These are phyloP conservation scores for Oreotrochilus melanogaster DNA, from an alignment of 2,113 vertebrate genomes.

Conservation along the genomic window DNA sequence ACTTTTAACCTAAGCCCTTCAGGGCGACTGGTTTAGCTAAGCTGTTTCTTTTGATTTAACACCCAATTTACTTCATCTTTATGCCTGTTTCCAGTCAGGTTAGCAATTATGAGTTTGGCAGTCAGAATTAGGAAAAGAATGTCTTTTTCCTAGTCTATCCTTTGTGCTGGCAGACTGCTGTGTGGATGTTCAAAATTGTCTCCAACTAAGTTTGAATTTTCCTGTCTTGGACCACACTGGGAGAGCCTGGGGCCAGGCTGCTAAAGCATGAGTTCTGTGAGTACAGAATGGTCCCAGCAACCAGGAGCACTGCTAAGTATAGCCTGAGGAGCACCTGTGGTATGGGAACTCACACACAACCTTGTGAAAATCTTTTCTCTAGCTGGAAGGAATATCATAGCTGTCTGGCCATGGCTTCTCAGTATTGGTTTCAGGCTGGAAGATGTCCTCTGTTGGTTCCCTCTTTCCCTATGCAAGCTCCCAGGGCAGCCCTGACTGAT, in stretches of 20 bases:
- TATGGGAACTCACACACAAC: accelerated
- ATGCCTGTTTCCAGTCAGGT: neutral
- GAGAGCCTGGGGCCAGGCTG: neutral
- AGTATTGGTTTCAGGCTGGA: neutral
- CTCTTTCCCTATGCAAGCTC: neutral
- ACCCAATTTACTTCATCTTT: neutral
- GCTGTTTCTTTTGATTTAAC: neutral
- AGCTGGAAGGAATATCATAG: neutral
- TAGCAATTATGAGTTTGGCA: neutral
- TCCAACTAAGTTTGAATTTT: neutral
- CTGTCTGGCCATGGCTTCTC: neutral
- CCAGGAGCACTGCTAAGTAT: neutral
- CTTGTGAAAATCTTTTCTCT: neutral
- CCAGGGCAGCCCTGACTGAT: neutral
- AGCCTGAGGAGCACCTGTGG: neutral
- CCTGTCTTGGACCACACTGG: neutral
- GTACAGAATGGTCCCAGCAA: neutral
- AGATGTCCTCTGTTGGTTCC: neutral
- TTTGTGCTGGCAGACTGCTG: neutral
- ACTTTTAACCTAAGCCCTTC: neutral
- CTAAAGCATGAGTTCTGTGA: neutral
- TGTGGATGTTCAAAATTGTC: neutral
- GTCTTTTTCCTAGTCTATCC: neutral
- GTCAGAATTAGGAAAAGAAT: neutral
- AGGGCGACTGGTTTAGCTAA: neutral